A percentile compares a stretch with the other conserved stretches of the same genome.
These are phyloP conservation scores for Saguinus midas DNA, from an alignment of 2,113 vertebrate species.

Conservation along the genomic window DNA sequence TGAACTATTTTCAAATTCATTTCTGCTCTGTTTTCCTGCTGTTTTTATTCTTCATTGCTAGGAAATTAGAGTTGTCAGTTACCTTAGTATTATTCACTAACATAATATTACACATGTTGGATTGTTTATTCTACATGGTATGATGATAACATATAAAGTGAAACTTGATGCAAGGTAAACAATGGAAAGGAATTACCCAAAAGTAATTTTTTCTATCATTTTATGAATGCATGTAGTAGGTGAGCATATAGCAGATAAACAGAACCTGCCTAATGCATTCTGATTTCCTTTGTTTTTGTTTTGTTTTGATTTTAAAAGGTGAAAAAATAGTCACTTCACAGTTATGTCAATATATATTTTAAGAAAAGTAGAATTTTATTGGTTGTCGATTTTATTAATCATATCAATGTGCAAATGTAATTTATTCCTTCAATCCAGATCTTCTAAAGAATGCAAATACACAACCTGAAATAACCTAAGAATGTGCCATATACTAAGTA, in stretches of 20 bases:
- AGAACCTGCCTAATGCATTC: not conserved
- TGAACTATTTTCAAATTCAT: slow-evolving; percentile 24
- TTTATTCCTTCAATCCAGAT: not conserved
- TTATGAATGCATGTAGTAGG: not conserved
- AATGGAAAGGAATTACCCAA: slow-evolving; percentile 35
- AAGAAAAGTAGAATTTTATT: not conserved
- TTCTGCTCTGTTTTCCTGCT: slow-evolving; percentile 29
- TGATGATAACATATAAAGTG: slow-evolving; percentile 46
- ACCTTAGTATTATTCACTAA: slow-evolving; percentile 78
- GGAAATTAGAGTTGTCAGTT: slow-evolving; percentile 73
- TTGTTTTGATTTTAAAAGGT: not conserved
- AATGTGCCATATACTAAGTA: not conserved
- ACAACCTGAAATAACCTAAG: not conserved
- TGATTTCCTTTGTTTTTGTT: not conserved
- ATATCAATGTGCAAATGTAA: not conserved
- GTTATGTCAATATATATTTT: not conserved
- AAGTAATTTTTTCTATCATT: not conserved
- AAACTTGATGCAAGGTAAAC: not conserved
- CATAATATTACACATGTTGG: slow-evolving; percentile 67
- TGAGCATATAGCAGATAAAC: not conserved
- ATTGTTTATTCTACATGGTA: slow-evolving; percentile 61
- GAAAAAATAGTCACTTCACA: not conserved
- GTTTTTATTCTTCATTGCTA: slow-evolving; percentile 43
- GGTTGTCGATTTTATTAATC: not conserved
- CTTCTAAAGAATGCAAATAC: not conserved